These are phyloP conservation scores for Melinaea menophilus DNA, from an alignment of 2,888 invertebrate species.

Conservation along the genomic window DNA sequence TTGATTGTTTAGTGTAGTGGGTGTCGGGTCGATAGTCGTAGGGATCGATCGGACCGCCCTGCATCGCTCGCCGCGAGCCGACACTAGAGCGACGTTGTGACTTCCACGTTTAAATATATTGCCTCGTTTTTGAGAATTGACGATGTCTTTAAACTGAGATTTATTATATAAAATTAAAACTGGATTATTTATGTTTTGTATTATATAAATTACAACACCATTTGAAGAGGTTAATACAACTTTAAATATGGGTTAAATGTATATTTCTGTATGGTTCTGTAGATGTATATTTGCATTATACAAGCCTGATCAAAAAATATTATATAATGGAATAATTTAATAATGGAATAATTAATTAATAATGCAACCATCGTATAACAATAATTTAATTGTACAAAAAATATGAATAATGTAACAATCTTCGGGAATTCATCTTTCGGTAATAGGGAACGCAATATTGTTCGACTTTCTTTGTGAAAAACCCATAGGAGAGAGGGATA, in stretches of 20 bases:
- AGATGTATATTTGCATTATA: too few relatives aligned
- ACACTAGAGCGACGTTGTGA: slow-evolving; percentile 38
- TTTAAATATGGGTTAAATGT: too few relatives aligned
- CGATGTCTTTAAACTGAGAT: neutral
- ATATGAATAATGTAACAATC: slow-evolving; percentile 26
- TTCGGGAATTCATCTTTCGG: slow-evolving; percentile 16
- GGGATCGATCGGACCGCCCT: slow-evolving; percentile 58
- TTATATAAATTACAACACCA: too few relatives aligned
- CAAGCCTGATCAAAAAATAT: too few relatives aligned
- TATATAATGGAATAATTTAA: too few relatives aligned
- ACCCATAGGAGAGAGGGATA: slow-evolving; percentile 2
- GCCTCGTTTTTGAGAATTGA: neutral
- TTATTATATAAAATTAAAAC: too few relatives aligned
- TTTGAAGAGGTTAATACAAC: too few relatives aligned
- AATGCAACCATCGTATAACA: too few relatives aligned
- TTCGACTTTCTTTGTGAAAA: slow-evolving; percentile 17
- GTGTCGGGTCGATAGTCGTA: slow-evolving; percentile 65
- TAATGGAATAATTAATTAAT: too few relatives aligned
- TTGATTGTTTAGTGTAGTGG: slow-evolving; percentile 52
- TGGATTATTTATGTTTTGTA: too few relatives aligned
- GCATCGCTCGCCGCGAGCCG: slow-evolving; percentile 46
- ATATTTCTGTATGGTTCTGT: too few relatives aligned
- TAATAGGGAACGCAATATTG: slow-evolving; percentile 13
- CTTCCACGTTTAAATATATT: slow-evolving; percentile 24
- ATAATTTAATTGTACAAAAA: neutral